Conservation (phyloP, 1,140 invertebrate genomes). For the Bombus sibiricus region DNA sequence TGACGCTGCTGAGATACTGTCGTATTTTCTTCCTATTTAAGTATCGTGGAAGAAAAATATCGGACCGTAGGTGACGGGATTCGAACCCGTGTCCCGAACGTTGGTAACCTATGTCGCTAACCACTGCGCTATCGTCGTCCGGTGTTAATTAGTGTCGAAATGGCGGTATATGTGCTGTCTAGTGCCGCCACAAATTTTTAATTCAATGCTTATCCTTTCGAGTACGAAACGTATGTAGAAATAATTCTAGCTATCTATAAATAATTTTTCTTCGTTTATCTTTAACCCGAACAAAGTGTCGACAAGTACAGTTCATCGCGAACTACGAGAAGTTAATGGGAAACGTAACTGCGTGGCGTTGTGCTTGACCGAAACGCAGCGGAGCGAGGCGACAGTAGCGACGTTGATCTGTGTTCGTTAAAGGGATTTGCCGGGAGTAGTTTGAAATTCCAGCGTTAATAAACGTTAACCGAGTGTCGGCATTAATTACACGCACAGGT, state of each 20-base stretch:
- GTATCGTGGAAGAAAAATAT: too few species aligned
- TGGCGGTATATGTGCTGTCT: too few species aligned
- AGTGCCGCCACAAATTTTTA: too few species aligned
- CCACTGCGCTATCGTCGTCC: too few species aligned
- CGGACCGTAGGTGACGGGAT: rapidly evolving
- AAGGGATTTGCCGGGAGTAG: not conserved
- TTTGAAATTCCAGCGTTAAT: not conserved
- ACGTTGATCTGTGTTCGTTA: not conserved
- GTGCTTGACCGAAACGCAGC: not conserved
- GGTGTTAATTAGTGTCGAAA: too few species aligned
- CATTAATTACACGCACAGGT: slow-evolving; percentile 8
- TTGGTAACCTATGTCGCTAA: too few species aligned
- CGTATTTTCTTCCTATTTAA: too few species aligned
- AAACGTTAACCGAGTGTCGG: slow-evolving; percentile 8
- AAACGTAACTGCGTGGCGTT: not conserved
- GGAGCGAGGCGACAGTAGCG: not conserved
- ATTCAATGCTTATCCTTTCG: too few species aligned
- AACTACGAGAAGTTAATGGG: not conserved
- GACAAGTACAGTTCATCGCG: not conserved
- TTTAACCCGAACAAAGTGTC: not conserved
- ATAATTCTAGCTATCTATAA: not conserved
- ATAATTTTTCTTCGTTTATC: not conserved
- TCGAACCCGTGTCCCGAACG: too few species aligned
- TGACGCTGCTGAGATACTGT: too few species aligned
- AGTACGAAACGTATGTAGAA: rapidly evolving